These are phyloP conservation scores for Corapipo altera DNA, from an alignment of 2,113 vertebrate genomes.

Conservation along the genomic window DNA sequence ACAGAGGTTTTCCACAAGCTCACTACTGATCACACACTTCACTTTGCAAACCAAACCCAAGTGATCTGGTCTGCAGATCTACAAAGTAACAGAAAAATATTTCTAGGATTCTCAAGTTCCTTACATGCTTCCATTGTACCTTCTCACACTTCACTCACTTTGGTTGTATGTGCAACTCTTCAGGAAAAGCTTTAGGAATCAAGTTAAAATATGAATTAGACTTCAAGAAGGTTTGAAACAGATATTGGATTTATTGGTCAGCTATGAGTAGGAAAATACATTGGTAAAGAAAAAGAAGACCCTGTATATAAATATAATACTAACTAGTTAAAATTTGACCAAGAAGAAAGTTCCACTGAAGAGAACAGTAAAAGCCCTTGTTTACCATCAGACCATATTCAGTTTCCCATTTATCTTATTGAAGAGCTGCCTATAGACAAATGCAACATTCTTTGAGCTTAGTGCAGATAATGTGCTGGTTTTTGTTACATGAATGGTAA, in stretches of 20 bases:
- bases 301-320: conserved; percentile 95
- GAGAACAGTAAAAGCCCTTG: conserved; percentile 92
- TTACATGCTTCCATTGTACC: not conserved
- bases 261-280: conserved; percentile 99
- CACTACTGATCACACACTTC: not conserved
- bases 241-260: conserved; percentile 98
- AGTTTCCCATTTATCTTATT: conserved; percentile 87
- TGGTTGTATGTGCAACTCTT: not conserved
- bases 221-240: conserved; percentile 88
- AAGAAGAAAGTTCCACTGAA: conserved; percentile 89
- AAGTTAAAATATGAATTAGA: conserved; percentile 77
- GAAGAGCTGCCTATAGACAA: conserved; percentile 93
- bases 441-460: conserved; percentile 91
- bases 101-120: not conserved
- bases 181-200: not conserved
- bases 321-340: conserved; percentile 90
- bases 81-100: not conserved
- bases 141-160: not conserved
- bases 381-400: conserved; percentile 93
- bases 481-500: conserved; percentile 95
- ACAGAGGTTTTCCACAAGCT: not conserved
- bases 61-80: not conserved
- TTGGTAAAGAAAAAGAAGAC: conserved; percentile 96
- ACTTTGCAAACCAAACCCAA: not conserved
- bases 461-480: conserved; percentile 97